A percentile compares a stretch with the other conserved stretches of the same genome.
Evolutionary conservation across 2,888 invertebrate species (phyloP).

Genomic region (Stegophylla sp.): DNA sequence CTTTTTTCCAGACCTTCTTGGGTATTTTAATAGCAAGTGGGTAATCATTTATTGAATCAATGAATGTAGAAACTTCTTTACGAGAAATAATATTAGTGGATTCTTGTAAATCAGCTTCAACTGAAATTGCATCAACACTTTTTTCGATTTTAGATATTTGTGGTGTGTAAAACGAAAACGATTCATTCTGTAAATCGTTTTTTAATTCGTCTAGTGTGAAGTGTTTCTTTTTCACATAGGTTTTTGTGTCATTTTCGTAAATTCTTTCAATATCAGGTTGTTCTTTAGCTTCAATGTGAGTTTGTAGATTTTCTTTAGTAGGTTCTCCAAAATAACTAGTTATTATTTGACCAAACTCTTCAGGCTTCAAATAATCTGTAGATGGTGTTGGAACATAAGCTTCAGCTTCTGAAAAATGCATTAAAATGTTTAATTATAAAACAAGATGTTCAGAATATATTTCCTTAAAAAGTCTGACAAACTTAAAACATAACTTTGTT

Average conservation of each 20-base stretch:
- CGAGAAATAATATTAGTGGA: conserved; percentile 32
- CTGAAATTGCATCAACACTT: conserved; percentile 10
- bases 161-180: conserved; percentile 19
- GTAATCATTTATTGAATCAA: conserved; percentile 37
- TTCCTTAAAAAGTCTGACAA: no score
- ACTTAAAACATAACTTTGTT: no score
- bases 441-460: no score
- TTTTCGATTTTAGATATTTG: not conserved
- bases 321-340: conserved; percentile 36
- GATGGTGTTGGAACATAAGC: conserved; percentile 34
- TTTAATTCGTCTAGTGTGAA: conserved; percentile 39
- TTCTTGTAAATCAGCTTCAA: conserved; percentile 37
- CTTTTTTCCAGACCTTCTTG: conserved; percentile 70
- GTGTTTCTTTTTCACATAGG: conserved; percentile 14
- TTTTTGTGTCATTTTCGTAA: conserved; percentile 43
- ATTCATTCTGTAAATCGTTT: not conserved
- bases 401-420: conserved; percentile 48
- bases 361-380: conserved; percentile 26
- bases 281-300: conserved; percentile 19
- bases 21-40: conserved; percentile 68
- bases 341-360: conserved; percentile 59
- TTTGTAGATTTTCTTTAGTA: not conserved
- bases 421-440: not conserved
- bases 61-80: conserved; percentile 31
- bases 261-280: not conserved